Percentiles rank a stretch among this genome's conserved stretches.
These are phyloP conservation scores for Rhopilema esculentum DNA, from an alignment of 30 jellyfish, hydroid and myxozoan genomes.

Conservation along the genomic window DNA sequence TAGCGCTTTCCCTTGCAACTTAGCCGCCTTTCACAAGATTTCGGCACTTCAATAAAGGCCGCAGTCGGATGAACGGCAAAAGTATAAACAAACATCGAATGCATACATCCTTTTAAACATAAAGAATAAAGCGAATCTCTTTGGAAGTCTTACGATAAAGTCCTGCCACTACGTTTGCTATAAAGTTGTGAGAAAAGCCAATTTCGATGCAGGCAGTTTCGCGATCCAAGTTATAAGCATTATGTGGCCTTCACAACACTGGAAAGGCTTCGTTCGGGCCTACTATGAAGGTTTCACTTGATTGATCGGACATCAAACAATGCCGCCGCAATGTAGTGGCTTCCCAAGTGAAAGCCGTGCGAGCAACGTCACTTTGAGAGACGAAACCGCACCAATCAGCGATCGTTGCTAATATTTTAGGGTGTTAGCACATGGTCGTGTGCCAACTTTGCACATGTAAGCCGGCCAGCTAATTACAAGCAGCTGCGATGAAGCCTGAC, in stretches of 20 bases:
- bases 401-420: constrained; percentile 66
- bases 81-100: constrained; percentile 73
- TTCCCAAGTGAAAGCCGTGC: constrained; percentile 86
- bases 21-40: constrained; percentile 85
- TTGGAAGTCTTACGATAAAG: constrained; percentile 26
- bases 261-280: constrained; percentile 68
- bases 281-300: constrained; percentile 75
- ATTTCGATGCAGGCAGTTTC: background rate
- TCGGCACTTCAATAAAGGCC: constrained; percentile 84
- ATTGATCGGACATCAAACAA: constrained; percentile 82
- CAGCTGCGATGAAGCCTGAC: constrained; percentile 94
- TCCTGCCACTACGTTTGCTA: constrained; percentile 5
- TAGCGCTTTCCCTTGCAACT: constrained; percentile 76
- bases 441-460: constrained; percentile 96
- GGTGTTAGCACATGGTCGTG: constrained; percentile 97
- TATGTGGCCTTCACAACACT: constrained; percentile 66
- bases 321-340: constrained; percentile 97
- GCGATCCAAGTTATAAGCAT: constrained; percentile 39
- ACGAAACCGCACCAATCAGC: constrained; percentile 91
- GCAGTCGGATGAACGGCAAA: constrained; percentile 78
- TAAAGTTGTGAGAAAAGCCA: constrained; percentile 29
- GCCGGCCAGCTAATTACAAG: constrained; percentile 92
- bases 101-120: constrained; percentile 48
- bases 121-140: constrained; percentile 33
- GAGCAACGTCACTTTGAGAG: constrained; percentile 93